Evolutionary conservation across 2,888 invertebrate species (phyloP).

Genomic region (Galeruca laticollis): DNA sequence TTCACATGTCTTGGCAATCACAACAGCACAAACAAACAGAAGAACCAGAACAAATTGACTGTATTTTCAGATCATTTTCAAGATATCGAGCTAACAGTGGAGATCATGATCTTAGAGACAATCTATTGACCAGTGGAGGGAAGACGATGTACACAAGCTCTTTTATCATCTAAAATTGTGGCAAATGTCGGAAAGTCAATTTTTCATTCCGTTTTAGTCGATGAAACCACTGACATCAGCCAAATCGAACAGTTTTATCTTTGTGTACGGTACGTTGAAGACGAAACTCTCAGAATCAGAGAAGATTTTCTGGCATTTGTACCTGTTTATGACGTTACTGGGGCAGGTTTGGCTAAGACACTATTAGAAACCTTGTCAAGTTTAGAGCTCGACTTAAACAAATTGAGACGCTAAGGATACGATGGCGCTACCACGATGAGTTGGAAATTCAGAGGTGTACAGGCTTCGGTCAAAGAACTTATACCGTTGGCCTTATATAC

Average conservation of each 20-base stretch:
- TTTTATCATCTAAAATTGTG: too few relatives aligned
- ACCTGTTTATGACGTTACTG: not conserved
- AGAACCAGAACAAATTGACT: not conserved
- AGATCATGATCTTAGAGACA: too few relatives aligned
- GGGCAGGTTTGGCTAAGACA: not conserved
- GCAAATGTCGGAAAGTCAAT: slow-evolving; percentile 11
- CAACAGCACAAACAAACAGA: too few relatives aligned
- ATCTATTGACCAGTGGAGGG: slow-evolving; percentile 11
- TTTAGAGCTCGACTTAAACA: slow-evolving; percentile 13
- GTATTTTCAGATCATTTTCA: not conserved
- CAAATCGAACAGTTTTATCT: slow-evolving; percentile 2
- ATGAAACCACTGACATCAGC: slow-evolving; percentile 7
- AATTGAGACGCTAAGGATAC: slow-evolving; percentile 18
- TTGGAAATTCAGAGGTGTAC: slow-evolving; percentile 16
- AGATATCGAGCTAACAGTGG: too few relatives aligned
- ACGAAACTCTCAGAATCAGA: not conserved
- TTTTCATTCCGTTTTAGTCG: not conserved
- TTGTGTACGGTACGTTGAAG: not conserved
- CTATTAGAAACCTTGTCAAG: not conserved
- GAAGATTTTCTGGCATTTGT: slow-evolving; percentile 1
- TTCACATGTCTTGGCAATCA: too few relatives aligned
- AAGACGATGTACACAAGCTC: slow-evolving; percentile 15
- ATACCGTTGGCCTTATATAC: too few relatives aligned
- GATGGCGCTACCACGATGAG: slow-evolving; percentile 26
- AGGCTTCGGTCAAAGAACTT: not conserved